Base-by-base conservation (phyloP, 2,113 vertebrate species). In the Forbesichthys papilliferus region DNA sequence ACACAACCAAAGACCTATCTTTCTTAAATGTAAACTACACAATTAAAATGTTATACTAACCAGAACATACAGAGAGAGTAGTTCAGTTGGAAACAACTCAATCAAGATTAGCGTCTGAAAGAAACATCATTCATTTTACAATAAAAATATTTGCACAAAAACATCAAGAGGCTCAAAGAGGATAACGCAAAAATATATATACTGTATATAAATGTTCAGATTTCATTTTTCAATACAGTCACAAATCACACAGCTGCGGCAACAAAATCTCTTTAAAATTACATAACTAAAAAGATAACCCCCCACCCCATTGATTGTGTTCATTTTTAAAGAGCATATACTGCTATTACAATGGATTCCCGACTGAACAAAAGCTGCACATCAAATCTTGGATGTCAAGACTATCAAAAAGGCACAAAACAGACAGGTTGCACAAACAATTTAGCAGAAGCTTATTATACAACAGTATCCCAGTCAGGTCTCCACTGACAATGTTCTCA, bases 331-430 rank as follows among this genome's bases (percentile, higher is more conserved):
- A 87, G 84, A 90, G 86, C 83, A 63, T 86, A 88, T 86, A 90
- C 74, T 77, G 84, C 84, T 80, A 84, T 84, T 86, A 92, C 90
- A 87, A 90, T 72, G 69, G 86, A 91, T 81, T 83, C 83, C 88
- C 68, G 79, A 90, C 88, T 76, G 75, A 92, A 92, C 89, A 67
- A 88, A 88, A 92, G 90, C 92, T 89, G 91, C 90, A 88, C 91
- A 80, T 87, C 86, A 91, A 91, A 90, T 88, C 79, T 87, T 84
- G 84, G 88, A 88, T 86, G 88, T 91, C 77, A 86, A 91, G 90
- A 91, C 88, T 78, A 86, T 86, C 84, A 90, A 90, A 90, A 91
- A 93, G 91, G 93, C 92, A 93, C 93, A 90, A 78, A 87, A 91
- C 89, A 91, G 88, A 92, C 89, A 87, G 80, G 85, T 80, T 75